Evolutionary conservation across 2,113 vertebrate species (phyloP).

Genomic region (Cepphus grylle): DNA sequence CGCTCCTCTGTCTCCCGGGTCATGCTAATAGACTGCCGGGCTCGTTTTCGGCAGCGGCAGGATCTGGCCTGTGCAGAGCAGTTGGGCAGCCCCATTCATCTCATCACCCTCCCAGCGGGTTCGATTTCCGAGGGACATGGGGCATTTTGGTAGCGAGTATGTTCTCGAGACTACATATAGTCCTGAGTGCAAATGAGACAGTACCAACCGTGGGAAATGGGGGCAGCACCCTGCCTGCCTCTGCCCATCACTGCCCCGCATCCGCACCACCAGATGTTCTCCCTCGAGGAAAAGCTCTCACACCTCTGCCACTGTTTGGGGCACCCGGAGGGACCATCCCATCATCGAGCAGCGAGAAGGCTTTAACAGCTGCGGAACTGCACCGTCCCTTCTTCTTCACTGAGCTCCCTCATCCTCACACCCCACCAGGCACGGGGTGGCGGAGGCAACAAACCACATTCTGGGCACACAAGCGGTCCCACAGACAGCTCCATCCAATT

Average conservation of each 20-base stretch:
- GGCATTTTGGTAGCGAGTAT: background rate
- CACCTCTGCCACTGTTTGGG: background rate
- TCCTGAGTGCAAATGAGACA: background rate
- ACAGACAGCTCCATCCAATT: background rate
- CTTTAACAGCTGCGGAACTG: background rate
- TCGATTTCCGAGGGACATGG: background rate
- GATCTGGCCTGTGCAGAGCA: background rate
- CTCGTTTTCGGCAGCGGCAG: background rate
- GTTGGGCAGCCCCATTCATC: background rate
- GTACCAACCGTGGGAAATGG: fast-evolving
- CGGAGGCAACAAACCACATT: background rate
- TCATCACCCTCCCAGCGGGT: fast-evolving
- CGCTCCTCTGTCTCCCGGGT: background rate
- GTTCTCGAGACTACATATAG: background rate
- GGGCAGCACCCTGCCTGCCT: background rate
- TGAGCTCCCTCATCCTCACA: background rate
- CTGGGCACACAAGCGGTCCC: background rate
- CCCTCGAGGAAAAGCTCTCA: background rate
- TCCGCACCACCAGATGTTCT: fast-evolving
- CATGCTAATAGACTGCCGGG: fast-evolving
- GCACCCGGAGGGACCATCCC: background rate
- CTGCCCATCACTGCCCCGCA: background rate
- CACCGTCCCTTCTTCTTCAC: background rate
- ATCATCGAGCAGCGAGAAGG: fast-evolving
- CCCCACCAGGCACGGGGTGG: no score